Percentiles rank a stretch among this genome's conserved stretches.
Evolutionary conservation across 2,797 vertebrate species (phyloP).

Genomic region (Benthosema pterotum): DNA sequence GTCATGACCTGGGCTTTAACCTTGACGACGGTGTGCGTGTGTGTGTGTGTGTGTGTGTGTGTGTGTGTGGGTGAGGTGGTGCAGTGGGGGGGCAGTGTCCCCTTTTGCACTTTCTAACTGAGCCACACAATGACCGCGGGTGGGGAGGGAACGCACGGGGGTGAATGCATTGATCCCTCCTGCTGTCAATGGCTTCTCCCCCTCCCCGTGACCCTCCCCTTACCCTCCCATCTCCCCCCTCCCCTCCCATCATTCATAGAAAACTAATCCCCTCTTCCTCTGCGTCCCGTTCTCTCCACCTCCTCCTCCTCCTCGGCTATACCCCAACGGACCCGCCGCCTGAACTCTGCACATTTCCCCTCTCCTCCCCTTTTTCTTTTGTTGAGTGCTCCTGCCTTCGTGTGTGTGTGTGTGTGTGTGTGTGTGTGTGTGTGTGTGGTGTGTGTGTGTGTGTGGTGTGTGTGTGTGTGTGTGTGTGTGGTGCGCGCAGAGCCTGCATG

Average conservation of each 20-base stretch:
- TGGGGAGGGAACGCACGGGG: constrained; percentile 61
- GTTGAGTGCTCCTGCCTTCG: neutral
- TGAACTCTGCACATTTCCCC: constrained; percentile 55
- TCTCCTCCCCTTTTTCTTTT: neutral
- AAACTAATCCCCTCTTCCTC: constrained; percentile 63
- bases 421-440: too few relatives aligned
- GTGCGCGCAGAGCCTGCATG: too few relatives aligned
- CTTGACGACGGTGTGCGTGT: neutral
- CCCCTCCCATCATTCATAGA: constrained; percentile 15
- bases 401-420: too few relatives aligned
- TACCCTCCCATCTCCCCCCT: constrained; percentile 57
- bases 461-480: too few relatives aligned
- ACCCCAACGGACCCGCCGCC: constrained; percentile 46
- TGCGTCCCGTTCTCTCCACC: constrained; percentile 24
- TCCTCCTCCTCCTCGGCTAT: constrained; percentile 53
- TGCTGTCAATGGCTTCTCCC: constrained; percentile 75
- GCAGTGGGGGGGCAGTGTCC: constrained; percentile 10
- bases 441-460: too few relatives aligned
- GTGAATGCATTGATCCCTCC: constrained; percentile 68
- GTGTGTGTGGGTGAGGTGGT: too few relatives aligned
- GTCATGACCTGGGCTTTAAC: constrained; percentile 84
- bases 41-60: neutral
- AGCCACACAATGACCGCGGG: constrained; percentile 40
- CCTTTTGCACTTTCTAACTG: constrained; percentile 62
- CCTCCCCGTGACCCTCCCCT: constrained; percentile 14